phyloP scores from a whole-genome alignment of 2,888 invertebrate species.

The Abrostola triplasia region DNA sequence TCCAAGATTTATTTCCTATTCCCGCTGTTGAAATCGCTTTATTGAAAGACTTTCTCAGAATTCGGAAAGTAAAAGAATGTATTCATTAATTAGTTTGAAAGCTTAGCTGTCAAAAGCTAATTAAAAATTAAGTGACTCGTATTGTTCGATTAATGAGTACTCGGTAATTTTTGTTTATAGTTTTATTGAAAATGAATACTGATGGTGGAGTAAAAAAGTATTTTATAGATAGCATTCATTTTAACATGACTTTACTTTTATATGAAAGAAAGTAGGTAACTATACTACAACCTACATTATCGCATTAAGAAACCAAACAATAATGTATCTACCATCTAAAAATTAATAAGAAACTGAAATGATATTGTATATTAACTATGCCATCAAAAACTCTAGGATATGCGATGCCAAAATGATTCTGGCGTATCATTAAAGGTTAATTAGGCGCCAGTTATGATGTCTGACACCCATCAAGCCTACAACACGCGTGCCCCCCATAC shows the following conservation, averaged over 20 bases:
- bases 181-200: neutral
- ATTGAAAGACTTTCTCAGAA: conserved; percentile 19
- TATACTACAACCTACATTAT: no score
- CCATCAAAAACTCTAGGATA: no score
- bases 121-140: conserved; percentile 19
- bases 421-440: neutral
- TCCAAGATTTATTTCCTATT: conserved; percentile 20
- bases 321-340: no score
- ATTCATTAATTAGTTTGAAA: conserved; percentile 32
- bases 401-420: neutral
- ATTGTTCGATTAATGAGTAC: conserved; percentile 2
- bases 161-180: neutral
- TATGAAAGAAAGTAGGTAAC: no score
- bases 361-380: no score
- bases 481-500: neutral
- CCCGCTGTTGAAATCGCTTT: conserved; percentile 9
- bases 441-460: conserved; percentile 1
- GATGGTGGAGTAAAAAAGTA: neutral
- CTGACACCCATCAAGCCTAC: neutral
- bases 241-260: no score
- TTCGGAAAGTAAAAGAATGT: conserved; percentile 16
- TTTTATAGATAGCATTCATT: no score
- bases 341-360: no score
- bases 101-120: conserved; percentile 19
- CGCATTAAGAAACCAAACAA: no score